phyloP scores from a whole-genome alignment of 2,113 vertebrate species.

The Nothocercus nigrocapillus region DNA sequence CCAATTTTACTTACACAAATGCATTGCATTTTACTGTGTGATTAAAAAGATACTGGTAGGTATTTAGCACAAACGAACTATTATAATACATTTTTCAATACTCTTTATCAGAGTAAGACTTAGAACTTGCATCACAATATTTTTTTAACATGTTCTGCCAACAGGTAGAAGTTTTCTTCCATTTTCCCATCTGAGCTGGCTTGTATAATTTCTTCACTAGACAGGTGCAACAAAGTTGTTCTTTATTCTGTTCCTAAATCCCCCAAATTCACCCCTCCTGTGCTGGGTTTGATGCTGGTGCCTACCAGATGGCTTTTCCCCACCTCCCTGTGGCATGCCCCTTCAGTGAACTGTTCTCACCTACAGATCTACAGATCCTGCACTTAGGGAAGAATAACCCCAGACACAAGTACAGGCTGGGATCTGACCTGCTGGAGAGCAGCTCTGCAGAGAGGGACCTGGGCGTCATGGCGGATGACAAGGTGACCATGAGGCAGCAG shows the following conservation, averaged over 20 bases:
- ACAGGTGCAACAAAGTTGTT: background rate
- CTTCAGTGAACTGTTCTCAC: background rate
- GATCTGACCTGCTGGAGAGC: too few species aligned
- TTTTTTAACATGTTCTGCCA: background rate
- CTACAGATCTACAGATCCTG: background rate
- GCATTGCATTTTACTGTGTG: background rate
- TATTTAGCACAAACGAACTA: background rate
- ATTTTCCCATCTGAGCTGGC: background rate
- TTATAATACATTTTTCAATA: background rate
- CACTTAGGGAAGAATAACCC: too few species aligned
- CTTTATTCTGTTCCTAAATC: background rate
- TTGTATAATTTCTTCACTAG: background rate
- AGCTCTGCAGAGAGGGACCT: too few species aligned
- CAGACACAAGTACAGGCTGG: too few species aligned
- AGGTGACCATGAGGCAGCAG: too few species aligned
- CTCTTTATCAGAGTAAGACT: background rate
- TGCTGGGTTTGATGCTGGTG: rapidly evolving
- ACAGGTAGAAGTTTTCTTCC: background rate
- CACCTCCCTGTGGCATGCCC: rapidly evolving
- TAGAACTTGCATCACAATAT: background rate
- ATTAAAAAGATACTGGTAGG: background rate
- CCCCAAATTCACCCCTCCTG: background rate
- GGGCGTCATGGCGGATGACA: too few species aligned
- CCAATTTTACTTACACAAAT: background rate
- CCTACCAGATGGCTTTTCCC: background rate